Evolutionary conservation across 2,888 invertebrate species (phyloP).

Genomic region (Dasysyrphus albostriatus): DNA sequence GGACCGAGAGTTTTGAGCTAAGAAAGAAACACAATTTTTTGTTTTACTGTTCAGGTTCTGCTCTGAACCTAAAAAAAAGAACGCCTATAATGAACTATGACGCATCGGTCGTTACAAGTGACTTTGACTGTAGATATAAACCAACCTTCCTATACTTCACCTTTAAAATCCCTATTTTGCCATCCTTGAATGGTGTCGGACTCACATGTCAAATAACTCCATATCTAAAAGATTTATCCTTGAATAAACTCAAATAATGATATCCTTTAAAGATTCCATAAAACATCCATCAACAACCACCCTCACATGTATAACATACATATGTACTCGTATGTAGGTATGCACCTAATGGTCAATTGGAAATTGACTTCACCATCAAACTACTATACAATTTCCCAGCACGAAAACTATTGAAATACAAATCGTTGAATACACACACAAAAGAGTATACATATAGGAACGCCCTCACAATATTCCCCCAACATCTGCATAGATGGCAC

Average conservation of each 20-base stretch:
- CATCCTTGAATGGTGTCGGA: not conserved
- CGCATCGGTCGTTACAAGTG: no score
- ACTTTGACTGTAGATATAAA: no score
- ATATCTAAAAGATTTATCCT: constrained; percentile 51
- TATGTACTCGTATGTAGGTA: not conserved
- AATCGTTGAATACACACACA: not conserved
- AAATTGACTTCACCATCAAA: constrained; percentile 2
- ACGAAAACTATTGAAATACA: not conserved
- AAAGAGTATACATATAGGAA: not conserved
- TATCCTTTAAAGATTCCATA: constrained; percentile 52
- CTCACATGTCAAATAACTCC: constrained; percentile 48
- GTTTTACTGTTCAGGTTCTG: no score
- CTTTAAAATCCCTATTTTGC: not conserved
- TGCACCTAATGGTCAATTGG: constrained; percentile 15
- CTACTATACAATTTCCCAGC: not conserved
- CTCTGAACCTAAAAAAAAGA: no score
- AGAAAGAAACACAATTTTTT: no score
- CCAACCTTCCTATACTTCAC: no score
- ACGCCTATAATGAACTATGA: no score
- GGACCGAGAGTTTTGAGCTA: no score
- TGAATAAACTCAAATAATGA: constrained; percentile 60
- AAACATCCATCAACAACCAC: constrained; percentile 8
- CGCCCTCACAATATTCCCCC: constrained; percentile 18
- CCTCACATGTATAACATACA: not conserved
- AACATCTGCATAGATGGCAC: constrained; percentile 47